Percentiles rank a stretch among this genome's conserved stretches.
Conservation (phyloP, 2,113 vertebrate species). For the Lonchura striata region DNA sequence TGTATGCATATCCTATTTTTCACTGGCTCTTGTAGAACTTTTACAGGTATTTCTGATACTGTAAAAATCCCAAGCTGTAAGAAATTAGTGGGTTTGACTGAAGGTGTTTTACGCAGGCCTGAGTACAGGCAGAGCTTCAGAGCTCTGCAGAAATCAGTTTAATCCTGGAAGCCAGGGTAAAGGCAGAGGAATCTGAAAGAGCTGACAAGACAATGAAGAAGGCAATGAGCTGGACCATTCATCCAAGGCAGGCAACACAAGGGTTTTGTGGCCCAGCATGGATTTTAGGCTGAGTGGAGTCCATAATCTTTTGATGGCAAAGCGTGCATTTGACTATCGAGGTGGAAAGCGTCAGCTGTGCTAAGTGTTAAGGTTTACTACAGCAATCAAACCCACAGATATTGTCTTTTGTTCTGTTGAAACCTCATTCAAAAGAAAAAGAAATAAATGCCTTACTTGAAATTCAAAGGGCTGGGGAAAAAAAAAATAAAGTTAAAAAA, state of each 20-base stretch:
- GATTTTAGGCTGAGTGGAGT: background rate
- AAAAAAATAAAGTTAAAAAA: background rate
- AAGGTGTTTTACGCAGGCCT: background rate
- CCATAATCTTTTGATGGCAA: conserved; percentile 1
- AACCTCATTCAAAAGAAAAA: background rate
- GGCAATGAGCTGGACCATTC: background rate
- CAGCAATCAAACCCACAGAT: background rate
- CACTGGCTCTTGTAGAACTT: background rate
- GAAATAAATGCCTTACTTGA: conserved; percentile 63
- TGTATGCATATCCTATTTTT: background rate
- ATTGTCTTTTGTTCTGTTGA: background rate
- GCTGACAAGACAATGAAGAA: background rate
- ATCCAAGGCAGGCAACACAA: background rate
- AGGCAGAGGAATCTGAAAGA: background rate
- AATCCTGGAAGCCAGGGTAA: background rate
- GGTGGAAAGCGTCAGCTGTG: background rate
- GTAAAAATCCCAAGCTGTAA: background rate
- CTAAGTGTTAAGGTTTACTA: background rate
- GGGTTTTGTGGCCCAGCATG: fast-evolving
- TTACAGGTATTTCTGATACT: background rate
- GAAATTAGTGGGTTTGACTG: background rate
- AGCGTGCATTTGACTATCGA: background rate
- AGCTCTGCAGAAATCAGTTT: background rate
- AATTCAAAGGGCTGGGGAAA: conserved; percentile 53
- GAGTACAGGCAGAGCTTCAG: background rate